Conservation (phyloP, 1,140 invertebrate species). For the Bathynomus jamesi region DNA sequence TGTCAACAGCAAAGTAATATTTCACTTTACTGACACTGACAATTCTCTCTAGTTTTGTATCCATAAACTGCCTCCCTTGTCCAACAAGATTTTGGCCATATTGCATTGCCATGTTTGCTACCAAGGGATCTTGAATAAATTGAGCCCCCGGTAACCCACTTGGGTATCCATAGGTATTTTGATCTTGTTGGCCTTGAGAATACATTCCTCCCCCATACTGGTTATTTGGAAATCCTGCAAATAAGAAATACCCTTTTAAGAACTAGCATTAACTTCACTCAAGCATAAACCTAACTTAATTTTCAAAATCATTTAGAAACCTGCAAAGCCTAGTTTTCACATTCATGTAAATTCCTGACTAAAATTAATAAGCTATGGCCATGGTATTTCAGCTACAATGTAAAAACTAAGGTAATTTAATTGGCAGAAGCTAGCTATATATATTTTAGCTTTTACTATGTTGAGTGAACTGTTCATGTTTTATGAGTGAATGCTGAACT, state of each 20-base stretch:
- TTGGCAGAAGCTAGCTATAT: background rate
- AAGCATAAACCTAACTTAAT: background rate
- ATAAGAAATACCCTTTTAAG: background rate
- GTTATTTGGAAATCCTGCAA: background rate
- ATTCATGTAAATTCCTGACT: no score
- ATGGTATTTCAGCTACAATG: background rate
- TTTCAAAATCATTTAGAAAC: background rate
- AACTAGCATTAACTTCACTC: background rate
- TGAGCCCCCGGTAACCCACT: slow-evolving; percentile 40
- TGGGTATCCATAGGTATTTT: background rate
- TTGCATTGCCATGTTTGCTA: slow-evolving; percentile 84
- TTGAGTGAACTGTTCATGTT: no score
- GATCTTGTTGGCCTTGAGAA: slow-evolving; percentile 3
- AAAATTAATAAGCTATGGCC: background rate
- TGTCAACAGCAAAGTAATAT: slow-evolving; percentile 98
- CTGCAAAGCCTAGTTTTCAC: background rate
- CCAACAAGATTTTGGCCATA: slow-evolving; percentile 78
- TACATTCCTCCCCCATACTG: background rate
- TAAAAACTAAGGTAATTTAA: no score
- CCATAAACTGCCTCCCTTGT: slow-evolving; percentile 66
- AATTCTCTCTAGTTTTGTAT: slow-evolving; percentile 82
- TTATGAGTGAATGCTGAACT: no score
- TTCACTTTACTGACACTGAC: slow-evolving; percentile 83
- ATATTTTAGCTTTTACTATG: no score
- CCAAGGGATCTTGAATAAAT: slow-evolving; percentile 60